Conservation (phyloP, 2,888 invertebrate genomes). For the Scaptodrosophila latifasciaeformis region DNA sequence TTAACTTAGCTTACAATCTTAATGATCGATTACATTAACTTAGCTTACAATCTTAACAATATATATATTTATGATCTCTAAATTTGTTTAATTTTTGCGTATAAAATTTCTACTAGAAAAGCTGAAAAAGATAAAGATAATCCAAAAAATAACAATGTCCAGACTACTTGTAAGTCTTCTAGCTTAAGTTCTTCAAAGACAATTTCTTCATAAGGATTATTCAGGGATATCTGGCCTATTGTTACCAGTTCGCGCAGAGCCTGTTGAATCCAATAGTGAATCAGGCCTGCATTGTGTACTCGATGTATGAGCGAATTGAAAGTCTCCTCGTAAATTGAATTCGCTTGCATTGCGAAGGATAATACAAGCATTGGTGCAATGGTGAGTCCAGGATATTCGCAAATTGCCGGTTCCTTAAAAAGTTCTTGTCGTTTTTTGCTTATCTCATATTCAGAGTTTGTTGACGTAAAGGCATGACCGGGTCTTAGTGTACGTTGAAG, state of each 20-base stretch:
- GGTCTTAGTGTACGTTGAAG: too few species aligned
- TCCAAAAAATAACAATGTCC: constrained; percentile 20
- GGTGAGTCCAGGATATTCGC: constrained; percentile 20
- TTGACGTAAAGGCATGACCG: constrained; percentile 30
- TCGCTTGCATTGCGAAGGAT: constrained; percentile 37
- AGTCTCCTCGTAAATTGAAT: constrained; percentile 39
- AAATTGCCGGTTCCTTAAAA: constrained; percentile 29
- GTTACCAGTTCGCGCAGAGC: constrained; percentile 24
- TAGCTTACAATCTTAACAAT: too few species aligned
- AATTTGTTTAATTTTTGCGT: too few species aligned
- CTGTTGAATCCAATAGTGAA: constrained; percentile 33
- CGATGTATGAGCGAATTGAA: constrained; percentile 33
- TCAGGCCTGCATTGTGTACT: constrained; percentile 27
- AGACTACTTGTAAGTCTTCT: constrained; percentile 35
- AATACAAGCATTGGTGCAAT: constrained; percentile 16
- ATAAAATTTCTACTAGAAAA: too few species aligned
- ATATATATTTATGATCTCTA: too few species aligned
- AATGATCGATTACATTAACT: too few species aligned
- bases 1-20: too few species aligned
- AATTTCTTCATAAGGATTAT: constrained; percentile 30
- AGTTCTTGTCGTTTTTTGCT: constrained; percentile 33
- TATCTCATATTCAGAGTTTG: constrained; percentile 26
- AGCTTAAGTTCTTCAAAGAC: constrained; percentile 42
- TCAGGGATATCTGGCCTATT: constrained; percentile 28
- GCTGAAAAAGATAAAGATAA: constrained; percentile 6